These are phyloP conservation scores for Acropora tenuis DNA, from an alignment of 64 coral and sea anemone genomes.

Conservation along the genomic window DNA sequence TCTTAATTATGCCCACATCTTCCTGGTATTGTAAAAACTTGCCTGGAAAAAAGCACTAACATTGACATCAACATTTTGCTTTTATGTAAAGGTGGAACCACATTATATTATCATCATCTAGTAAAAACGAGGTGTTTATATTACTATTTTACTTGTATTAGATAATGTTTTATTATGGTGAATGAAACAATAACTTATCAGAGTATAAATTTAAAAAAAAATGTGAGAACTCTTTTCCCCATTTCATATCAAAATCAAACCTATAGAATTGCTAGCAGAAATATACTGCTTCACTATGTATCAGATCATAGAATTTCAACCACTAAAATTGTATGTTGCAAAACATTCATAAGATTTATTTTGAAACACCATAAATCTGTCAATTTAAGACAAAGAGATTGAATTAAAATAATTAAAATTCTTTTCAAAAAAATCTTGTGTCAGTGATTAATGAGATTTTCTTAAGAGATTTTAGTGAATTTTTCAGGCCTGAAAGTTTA, in stretches of 20 bases:
- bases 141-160: neutral
- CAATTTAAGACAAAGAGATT: too few relatives aligned
- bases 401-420: too few relatives aligned
- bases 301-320: neutral
- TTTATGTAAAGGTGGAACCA: neutral
- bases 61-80: neutral
- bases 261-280: neutral
- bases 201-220: neutral
- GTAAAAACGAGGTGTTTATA: neutral
- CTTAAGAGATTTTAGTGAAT: too few relatives aligned
- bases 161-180: neutral
- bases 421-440: too few relatives aligned
- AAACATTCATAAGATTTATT: too few relatives aligned
- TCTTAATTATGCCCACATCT: neutral
- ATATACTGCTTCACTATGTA: neutral
- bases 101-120: slow-evolving; percentile 7
- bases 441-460: too few relatives aligned
- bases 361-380: too few relatives aligned
- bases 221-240: neutral
- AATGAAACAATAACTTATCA: neutral
- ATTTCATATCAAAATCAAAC: neutral
- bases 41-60: neutral
- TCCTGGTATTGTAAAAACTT: neutral
- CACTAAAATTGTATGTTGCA: too few relatives aligned
- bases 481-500: too few relatives aligned